phyloP scores from a whole-genome alignment of 1,140 invertebrate species.

The Drosophila biarmipes region DNA sequence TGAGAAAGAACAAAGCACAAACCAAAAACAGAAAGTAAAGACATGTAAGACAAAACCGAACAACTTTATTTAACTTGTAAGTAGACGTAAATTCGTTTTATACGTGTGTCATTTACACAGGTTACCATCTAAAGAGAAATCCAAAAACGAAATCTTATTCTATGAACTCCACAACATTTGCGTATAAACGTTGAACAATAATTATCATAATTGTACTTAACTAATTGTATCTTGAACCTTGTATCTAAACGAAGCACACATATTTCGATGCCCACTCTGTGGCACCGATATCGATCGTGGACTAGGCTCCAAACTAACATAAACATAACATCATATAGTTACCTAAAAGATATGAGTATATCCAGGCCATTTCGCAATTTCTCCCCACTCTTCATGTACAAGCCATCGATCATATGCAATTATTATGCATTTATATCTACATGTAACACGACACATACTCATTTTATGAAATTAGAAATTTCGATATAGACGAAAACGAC shows the following conservation, averaged over 20 bases:
- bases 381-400: conserved; percentile 65
- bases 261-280: conserved; percentile 62
- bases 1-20: conserved; percentile 53
- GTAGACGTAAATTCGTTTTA: conserved; percentile 79
- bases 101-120: conserved; percentile 53
- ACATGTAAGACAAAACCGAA: conserved; percentile 21
- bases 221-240: conserved; percentile 80
- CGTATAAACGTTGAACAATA: conserved; percentile 80
- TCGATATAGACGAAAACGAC: conserved; percentile 45
- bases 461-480: conserved; percentile 77
- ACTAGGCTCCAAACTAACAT: conserved; percentile 51
- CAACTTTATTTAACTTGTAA: conserved; percentile 75
- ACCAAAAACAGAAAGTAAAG: conserved; percentile 49
- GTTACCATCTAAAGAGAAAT: conserved; percentile 49
- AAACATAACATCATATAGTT: conserved; percentile 30
- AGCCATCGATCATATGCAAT: conserved; percentile 74
- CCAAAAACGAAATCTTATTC: conserved; percentile 49
- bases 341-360: conserved; percentile 41
- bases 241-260: conserved; percentile 79
- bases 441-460: conserved; percentile 59
- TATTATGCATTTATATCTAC: conserved; percentile 69
- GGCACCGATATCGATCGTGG: conserved; percentile 43
- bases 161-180: conserved; percentile 58
- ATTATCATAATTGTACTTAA: conserved; percentile 79
- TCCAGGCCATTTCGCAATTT: conserved; percentile 61